phyloP scores from a whole-genome alignment of 2,113 vertebrate species.

The Syrmaticus mikado region DNA sequence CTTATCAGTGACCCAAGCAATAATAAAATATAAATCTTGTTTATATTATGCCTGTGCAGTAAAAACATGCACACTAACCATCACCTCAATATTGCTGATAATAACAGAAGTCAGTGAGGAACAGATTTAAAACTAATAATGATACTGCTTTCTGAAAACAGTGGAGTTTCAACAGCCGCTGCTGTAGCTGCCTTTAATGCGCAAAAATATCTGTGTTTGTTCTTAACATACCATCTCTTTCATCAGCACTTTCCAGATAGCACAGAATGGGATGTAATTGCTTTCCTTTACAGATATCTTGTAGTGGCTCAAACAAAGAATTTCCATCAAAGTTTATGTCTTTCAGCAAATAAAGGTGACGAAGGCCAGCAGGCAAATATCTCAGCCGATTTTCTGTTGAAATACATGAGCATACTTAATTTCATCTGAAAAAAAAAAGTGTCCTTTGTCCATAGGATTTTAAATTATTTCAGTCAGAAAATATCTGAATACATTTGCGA shows the following conservation, averaged over 20 bases:
- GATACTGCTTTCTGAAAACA: neutral
- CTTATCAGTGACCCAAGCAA: neutral
- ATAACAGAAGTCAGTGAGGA: neutral
- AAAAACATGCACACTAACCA: neutral
- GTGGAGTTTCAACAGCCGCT: neutral
- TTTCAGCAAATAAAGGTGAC: conserved; percentile 57
- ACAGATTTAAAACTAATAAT: neutral
- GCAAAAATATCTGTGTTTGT: neutral
- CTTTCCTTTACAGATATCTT: conserved; percentile 74
- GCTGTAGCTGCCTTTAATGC: neutral
- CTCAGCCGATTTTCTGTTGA: conserved; percentile 72
- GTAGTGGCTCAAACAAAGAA: conserved; percentile 69
- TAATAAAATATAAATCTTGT: neutral
- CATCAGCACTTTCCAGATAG: conserved; percentile 71
- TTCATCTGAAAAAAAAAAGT: neutral
- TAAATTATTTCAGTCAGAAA: neutral
- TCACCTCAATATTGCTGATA: neutral
- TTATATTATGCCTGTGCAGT: neutral
- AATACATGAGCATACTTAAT: neutral
- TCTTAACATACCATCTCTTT: conserved; percentile 73
- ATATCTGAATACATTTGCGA: neutral
- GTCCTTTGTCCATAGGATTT: neutral
- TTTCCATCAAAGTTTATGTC: conserved; percentile 77
- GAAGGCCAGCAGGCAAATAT: conserved; percentile 64
- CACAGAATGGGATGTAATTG: conserved; percentile 59